Evolutionary conservation across 2,888 invertebrate genomes (phyloP), one percentile per base, ranked within the genome.

Genomic region (Rhagium mordax): DNA sequence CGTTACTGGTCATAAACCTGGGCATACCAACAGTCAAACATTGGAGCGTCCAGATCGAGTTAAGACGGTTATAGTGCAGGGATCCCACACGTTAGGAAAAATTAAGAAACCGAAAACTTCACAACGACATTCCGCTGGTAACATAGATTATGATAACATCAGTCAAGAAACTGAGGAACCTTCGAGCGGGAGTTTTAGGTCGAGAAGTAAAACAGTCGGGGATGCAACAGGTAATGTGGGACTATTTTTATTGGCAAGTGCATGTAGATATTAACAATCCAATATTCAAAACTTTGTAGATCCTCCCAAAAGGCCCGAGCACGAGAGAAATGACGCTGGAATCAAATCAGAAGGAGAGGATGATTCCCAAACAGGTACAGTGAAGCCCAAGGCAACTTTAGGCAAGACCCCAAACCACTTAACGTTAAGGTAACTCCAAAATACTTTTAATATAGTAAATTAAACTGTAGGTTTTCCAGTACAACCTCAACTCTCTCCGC

Each of bases 401-500:
- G 97, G 97, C 84, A 92, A 95, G 86, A 97, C 97, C 84, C 97
- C 97, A 86, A 97, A 97, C 92, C 96, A 97, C 90, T 92, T 97
- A 88, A 96, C 96, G 78, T 90, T 96, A 88, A 94, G 94, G 94
- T 94, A 87, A 82, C 48, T 10, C 18, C 6, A 15, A 33, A 48
- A 6, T 51, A 49, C 47, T 73, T 20, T 15, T 13, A 33, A 16
- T 29, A 21, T 41, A 24, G 21, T 59, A 66, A 59, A 71, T 71
- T 66, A 70, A 55, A 62, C 60, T 27, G 24, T n/a, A 20, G n/a
- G 16, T 6, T 72, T 89, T 89, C 84, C 90, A 96, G 96, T 90
- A 97, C 97, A 85, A 96, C 97, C 82, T 97, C 97, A 84, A 97
- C 97, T 77, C 91, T 97, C 86, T 97, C 96, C 83, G 96, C 96